Percentiles rank a stretch among this genome's conserved stretches.
phyloP scores from a whole-genome alignment of 2,888 invertebrate species.

The Drosophila heteroneura region DNA sequence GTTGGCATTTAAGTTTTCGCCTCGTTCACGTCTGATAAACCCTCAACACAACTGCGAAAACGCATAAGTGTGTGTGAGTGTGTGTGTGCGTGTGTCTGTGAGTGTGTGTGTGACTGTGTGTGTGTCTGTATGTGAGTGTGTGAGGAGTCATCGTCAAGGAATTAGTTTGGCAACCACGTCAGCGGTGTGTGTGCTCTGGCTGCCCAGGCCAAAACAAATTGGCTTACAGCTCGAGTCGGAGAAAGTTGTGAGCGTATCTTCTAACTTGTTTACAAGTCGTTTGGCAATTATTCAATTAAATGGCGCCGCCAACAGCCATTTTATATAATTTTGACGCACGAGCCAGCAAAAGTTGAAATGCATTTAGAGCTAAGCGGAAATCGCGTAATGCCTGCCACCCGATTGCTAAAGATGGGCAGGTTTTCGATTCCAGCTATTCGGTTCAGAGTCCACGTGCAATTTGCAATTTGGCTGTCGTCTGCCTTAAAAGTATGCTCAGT shows the following conservation, averaged over 20 bases:
- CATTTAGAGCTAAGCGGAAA: conserved; percentile 64
- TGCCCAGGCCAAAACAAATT: conserved; percentile 61
- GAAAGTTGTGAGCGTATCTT: conserved; percentile 44
- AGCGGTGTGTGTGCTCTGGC: conserved; percentile 15
- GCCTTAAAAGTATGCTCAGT: conserved; percentile 63
- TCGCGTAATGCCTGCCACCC: conserved; percentile 51
- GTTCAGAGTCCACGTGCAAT: conserved; percentile 39
- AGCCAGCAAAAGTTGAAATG: conserved; percentile 49
- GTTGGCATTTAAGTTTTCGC: conserved; percentile 41
- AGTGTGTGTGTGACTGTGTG: neutral
- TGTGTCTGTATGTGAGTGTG: neutral
- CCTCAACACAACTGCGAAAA: neutral
- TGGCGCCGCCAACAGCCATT: conserved; percentile 50
- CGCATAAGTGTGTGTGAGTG: neutral
- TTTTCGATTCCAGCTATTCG: conserved; percentile 6
- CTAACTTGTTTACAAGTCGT: conserved; percentile 73
- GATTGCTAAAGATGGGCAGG: neutral
- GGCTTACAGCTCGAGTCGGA: conserved; percentile 52
- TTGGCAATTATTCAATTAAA: conserved; percentile 78
- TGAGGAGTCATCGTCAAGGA: conserved; percentile 3
- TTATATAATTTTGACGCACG: conserved; percentile 63
- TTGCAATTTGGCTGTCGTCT: conserved; percentile 17
- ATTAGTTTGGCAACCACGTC: conserved; percentile 42
- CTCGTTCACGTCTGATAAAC: conserved; percentile 37
- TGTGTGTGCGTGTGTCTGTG: neutral